Base-by-base conservation (phyloP, 2,888 invertebrate genomes). In the Saturnia japonica region DNA sequence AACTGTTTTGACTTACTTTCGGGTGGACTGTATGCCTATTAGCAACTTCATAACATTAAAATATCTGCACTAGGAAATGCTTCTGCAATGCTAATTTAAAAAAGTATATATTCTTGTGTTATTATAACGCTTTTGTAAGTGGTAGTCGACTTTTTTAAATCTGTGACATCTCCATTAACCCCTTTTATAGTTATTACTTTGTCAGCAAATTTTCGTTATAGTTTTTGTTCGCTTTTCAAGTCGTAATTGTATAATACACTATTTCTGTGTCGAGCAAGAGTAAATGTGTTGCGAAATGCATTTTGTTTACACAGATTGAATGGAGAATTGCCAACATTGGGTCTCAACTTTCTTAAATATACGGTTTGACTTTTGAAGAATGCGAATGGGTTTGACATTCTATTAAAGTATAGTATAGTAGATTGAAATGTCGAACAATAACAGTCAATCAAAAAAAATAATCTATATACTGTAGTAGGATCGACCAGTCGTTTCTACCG, bases 261-360 rank as follows among this genome's bases (percentile, higher is more conserved):
- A 54, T 22, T 54, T 54, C 8, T 47, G 51, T 68, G 19, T 34
- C 7, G 19, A 68, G n/a, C 51, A 34, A 3, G n/a, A n/a, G 54
- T 28, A 22, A 45, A 3, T 45, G 22, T 43, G 25, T 19, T 47
- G 22, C 14, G 47, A 60, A 47, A 34, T 47, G 45, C 19, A 45
- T 40, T 47, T 47, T 47, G 51, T 69, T 69, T 69, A 64, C 64
- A n/a, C 34, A 64, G 47, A 1, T 16, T 51, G 22, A 14, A 68
- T 80, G 81, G 80, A 80, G 73, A 67, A 64, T 51, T 77, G 80
- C 81, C 80, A 80, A 80, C 42, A 75, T 74, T 71, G 76, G 75
- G 47, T 75, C 73, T 75, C 51, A 51, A 22, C 66, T 64, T 62
- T 66, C 66, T 62, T n/a, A 66, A 16, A 66, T 51, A 72, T 80